Conservation (phyloP, 1,140 invertebrate genomes). For the Drosophila rufa region DNA sequence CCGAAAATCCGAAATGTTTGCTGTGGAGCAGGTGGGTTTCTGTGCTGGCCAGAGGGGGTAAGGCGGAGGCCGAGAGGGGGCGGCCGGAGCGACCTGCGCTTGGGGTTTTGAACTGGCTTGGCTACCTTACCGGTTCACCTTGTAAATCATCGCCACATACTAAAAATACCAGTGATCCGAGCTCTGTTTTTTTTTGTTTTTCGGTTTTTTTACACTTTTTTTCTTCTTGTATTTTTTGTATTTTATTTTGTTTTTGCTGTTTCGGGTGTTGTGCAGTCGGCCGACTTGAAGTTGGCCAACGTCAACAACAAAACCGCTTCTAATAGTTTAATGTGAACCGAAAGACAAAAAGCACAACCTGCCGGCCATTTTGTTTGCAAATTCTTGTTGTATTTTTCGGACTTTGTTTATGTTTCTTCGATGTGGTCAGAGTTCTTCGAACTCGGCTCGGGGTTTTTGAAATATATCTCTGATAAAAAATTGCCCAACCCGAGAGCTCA, state of each 20-base stretch:
- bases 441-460: slow-evolving; percentile 49
- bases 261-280: slow-evolving; percentile 50
- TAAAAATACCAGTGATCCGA: slow-evolving; percentile 65
- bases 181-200: slow-evolving; percentile 23
- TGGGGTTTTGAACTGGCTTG: slow-evolving; percentile 63
- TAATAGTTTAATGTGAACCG: slow-evolving; percentile 50
- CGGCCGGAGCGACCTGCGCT: slow-evolving; percentile 34
- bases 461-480: slow-evolving; percentile 42
- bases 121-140: slow-evolving; percentile 62
- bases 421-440: slow-evolving; percentile 55
- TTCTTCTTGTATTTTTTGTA: slow-evolving; percentile 9
- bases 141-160: slow-evolving; percentile 63
- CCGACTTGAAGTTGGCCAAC: slow-evolving; percentile 58
- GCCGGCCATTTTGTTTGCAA: slow-evolving; percentile 53
- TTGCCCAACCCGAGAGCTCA: slow-evolving; percentile 42
- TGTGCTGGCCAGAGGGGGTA: neutral
- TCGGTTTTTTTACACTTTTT: slow-evolving; percentile 6
- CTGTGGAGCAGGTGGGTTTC: slow-evolving; percentile 36
- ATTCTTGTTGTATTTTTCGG: slow-evolving; percentile 23
- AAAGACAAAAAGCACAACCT: neutral
- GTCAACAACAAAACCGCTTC: slow-evolving; percentile 47
- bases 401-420: slow-evolving; percentile 42
- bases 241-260: slow-evolving; percentile 27
- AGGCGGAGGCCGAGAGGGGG: neutral
- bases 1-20: slow-evolving; percentile 28